phyloP scores from a whole-genome alignment of 1,140 invertebrate genomes.

The Scaptomyza hsui region DNA sequence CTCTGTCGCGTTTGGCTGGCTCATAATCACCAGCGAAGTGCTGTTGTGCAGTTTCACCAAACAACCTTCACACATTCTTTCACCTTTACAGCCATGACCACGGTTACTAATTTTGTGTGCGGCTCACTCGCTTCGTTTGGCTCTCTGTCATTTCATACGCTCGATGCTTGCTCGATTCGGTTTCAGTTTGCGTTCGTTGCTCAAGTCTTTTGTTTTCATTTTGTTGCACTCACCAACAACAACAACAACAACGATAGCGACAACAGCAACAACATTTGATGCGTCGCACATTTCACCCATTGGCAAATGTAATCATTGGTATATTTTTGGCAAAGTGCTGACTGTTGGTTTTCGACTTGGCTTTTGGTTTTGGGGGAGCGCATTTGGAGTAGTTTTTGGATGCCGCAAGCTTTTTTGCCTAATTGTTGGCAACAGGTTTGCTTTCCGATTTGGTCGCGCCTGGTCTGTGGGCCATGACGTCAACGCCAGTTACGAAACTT shows the following conservation, averaged over 20 bases:
- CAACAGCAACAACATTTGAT: conserved; percentile 23
- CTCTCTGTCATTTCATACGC: conserved; percentile 19
- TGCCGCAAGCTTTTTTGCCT: conserved; percentile 71
- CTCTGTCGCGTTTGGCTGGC: conserved; percentile 5
- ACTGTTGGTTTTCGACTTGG: conserved; percentile 9
- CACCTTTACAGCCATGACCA: conserved; percentile 84
- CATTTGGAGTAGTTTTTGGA: conserved; percentile 68
- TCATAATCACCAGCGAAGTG: conserved; percentile 76
- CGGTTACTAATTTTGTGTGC: conserved; percentile 76
- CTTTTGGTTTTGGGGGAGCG: conserved; percentile 10
- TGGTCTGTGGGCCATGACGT: conserved; percentile 67
- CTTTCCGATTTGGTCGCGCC: conserved; percentile 63
- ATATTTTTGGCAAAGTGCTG: conserved; percentile 76
- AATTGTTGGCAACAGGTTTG: conserved; percentile 79
- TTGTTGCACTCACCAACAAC: conserved; percentile 38
- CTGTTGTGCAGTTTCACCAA: conserved; percentile 76
- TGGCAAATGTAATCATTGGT: conserved; percentile 75
- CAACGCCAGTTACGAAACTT: conserved; percentile 82
- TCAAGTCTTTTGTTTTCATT: conserved; percentile 79
- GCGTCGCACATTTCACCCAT: conserved; percentile 48
- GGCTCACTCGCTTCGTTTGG: conserved; percentile 14
- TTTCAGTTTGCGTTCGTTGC: conserved; percentile 63
- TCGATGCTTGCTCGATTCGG: conserved; percentile 1
- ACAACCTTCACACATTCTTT: conserved; percentile 84
- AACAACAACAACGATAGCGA: conserved; percentile 15